phyloP scores from a whole-genome alignment of 2,797 vertebrate species.

The Epinephelus malabaricus region DNA sequence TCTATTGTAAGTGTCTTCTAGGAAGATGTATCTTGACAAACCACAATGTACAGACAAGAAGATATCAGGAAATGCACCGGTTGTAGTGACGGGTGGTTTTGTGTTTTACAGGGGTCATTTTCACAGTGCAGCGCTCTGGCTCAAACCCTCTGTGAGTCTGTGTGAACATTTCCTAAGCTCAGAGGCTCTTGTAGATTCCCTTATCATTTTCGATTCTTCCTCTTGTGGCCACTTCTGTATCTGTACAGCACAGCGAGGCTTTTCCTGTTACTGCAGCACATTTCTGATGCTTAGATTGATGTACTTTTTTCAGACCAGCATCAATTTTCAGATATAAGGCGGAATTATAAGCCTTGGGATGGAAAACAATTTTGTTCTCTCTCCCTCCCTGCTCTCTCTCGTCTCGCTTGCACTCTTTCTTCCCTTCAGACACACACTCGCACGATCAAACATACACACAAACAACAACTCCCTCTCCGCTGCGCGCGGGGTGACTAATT shows the following conservation, averaged over 20 bases:
- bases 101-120: constrained; percentile 1
- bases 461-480: constrained; percentile 52
- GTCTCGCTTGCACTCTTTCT: constrained; percentile 41
- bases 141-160: constrained; percentile 9
- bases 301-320: constrained; percentile 43
- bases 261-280: constrained; percentile 46
- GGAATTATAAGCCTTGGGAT: constrained; percentile 70
- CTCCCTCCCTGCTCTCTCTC: constrained; percentile 41
- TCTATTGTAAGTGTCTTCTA: neutral
- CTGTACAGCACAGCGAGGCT: constrained; percentile 19
- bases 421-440: constrained; percentile 48
- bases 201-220: constrained; percentile 23
- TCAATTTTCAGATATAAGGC: constrained; percentile 76
- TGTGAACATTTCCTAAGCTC: constrained; percentile 37
- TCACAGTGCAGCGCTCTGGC: neutral
- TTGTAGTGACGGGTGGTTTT: neutral
- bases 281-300: constrained; percentile 61
- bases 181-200: constrained; percentile 18
- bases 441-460: constrained; percentile 27
- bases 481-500: constrained; percentile 81
- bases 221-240: constrained; percentile 18
- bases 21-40: neutral
- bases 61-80: no score
- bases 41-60: no score
- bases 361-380: constrained; percentile 71